These are phyloP conservation scores for Agrilus cyanescens DNA, from an alignment of 2,888 invertebrate species.

Conservation along the genomic window DNA sequence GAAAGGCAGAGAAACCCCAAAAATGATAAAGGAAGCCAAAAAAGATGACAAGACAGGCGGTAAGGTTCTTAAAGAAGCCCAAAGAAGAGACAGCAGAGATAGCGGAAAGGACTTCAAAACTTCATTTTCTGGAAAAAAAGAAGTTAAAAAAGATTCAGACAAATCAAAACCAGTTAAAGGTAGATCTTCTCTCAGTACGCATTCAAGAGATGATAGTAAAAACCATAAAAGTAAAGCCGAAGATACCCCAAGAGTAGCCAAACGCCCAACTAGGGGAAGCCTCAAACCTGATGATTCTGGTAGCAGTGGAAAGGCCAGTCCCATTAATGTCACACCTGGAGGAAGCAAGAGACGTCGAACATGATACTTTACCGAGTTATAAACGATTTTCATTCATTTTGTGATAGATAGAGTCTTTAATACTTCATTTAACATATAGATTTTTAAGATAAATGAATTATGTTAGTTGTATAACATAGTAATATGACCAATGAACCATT, in stretches of 20 bases:
- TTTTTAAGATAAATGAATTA: neutral
- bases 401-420: neutral
- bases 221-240: constrained; percentile 20
- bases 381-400: neutral
- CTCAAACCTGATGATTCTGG: constrained; percentile 34
- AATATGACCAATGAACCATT: too few relatives aligned
- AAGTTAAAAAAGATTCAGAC: constrained; percentile 28
- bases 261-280: constrained; percentile 35
- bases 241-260: constrained; percentile 28
- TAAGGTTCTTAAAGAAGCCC: constrained; percentile 22
- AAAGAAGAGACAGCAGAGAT: constrained; percentile 27
- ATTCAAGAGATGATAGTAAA: constrained; percentile 20
- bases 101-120: constrained; percentile 23
- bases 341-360: constrained; percentile 27
- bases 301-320: constrained; percentile 34
- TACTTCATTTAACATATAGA: neutral
- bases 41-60: constrained; percentile 27
- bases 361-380: constrained; percentile 2
- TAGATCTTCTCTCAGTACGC: constrained; percentile 16
- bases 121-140: constrained; percentile 23
- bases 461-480: neutral
- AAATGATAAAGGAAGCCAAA: constrained; percentile 23
- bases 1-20: constrained; percentile 28
- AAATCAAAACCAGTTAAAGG: constrained; percentile 24
- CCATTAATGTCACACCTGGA: constrained; percentile 27